These are phyloP conservation scores for Triplophysa yarkandensis DNA, from an alignment of 2,797 vertebrate species.

Conservation along the genomic window DNA sequence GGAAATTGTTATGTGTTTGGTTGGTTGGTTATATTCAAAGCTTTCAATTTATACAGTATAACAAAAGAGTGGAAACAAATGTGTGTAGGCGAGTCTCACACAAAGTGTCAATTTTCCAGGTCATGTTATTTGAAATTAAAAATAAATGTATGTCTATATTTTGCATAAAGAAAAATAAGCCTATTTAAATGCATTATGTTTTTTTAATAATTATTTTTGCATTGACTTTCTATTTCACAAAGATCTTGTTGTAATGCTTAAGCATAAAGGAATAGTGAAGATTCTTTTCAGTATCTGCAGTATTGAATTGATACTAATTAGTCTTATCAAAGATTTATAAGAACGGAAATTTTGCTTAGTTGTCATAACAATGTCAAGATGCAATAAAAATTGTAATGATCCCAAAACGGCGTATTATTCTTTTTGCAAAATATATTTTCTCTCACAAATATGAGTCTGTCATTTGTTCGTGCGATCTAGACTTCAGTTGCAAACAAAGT, in stretches of 20 bases:
- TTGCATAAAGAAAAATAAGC: background rate
- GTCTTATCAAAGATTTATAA: constrained; percentile 33
- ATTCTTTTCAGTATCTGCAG: background rate
- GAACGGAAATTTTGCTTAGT: background rate
- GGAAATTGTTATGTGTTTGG: constrained; percentile 42
- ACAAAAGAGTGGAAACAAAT: constrained; percentile 21
- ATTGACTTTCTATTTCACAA: background rate
- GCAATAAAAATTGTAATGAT: background rate
- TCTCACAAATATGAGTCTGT: constrained; percentile 1
- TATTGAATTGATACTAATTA: background rate
- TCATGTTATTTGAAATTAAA: background rate
- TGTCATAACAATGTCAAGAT: background rate
- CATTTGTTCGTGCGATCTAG: constrained; percentile 56
- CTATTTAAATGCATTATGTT: background rate
- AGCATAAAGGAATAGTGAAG: too few relatives aligned
- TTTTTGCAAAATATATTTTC: background rate
- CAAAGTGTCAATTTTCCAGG: background rate
- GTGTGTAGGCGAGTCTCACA: constrained; percentile 6
- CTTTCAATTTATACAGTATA: constrained; percentile 23
- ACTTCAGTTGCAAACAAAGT: constrained; percentile 69
- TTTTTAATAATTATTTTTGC: background rate
- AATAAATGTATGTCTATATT: background rate
- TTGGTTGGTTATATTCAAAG: constrained; percentile 27
- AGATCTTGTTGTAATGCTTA: background rate
- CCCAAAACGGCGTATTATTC: background rate